Evolutionary conservation across 2,797 vertebrate species (phyloP), one percentile per base, ranked within the genome.

Genomic region (Agapornis canus): DNA sequence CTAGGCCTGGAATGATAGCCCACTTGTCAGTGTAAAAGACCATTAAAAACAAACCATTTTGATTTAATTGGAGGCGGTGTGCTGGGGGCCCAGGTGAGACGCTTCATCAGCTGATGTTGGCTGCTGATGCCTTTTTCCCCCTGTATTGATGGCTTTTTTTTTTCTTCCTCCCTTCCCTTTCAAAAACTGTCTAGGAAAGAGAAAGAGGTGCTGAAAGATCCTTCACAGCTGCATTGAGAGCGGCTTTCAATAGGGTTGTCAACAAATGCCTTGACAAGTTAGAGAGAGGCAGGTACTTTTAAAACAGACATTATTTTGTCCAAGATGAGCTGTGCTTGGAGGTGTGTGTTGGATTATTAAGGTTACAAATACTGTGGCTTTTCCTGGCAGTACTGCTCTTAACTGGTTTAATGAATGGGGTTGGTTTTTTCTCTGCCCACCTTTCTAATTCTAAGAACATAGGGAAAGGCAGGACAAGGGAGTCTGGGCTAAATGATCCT

Each of bases 31-130:
- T 98, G 99, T 99, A 99, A 99, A 99, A 99, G 99, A 99, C 99
- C 99, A 99, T 99, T 99, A 99, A 99, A 99, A 99, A 99, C 99
- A 99, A 99, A 99, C 99, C 99, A 98, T 99, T 99, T 99, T 99
- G 99, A 99, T 99, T 99, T 99, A 99, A 99, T 99, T 99, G 99
- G 99, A 99, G 99, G 98, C 98, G 98, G 97, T 98, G 97, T 97
- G 97, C 98, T 97, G 98, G 98, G 97, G 96, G 97, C 97, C 97
- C 97, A 98, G 98, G 98, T 98, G 98, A 98, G 98, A 92, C 84
- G 95, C 94, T 97, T 97, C 95, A 96, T 97, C 98, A 96, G 97
- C 97, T 61, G 89, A 29, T 92, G 92, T 92, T 94, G 94, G 64
- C 96, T 96, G 91, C 25, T 83, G 96, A 83, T 71, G 93, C 95